Conservation (phyloP, 2,113 vertebrate genomes). For the Apodemus sylvaticus region DNA sequence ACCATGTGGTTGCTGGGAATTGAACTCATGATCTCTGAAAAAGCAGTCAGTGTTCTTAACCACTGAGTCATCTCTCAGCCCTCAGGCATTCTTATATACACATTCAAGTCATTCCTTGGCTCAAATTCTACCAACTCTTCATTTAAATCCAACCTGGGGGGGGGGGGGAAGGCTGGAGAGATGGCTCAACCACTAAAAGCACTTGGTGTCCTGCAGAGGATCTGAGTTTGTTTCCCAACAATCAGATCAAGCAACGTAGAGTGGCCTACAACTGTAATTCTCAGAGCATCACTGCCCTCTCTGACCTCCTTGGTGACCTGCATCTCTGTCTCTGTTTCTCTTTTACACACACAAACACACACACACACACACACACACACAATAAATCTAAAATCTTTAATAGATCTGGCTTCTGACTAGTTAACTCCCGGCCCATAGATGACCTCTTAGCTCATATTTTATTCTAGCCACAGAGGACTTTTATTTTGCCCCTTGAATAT, state of each 20-base stretch:
- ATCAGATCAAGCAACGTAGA: background rate
- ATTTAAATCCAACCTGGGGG: background rate
- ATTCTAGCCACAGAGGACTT: background rate
- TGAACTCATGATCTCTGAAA: no score
- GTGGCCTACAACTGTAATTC: background rate
- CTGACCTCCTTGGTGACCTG: background rate
- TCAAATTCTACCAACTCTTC: background rate
- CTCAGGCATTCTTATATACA: background rate
- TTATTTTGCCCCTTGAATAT: background rate
- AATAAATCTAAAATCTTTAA: background rate
- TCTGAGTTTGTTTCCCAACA: background rate
- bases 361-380: background rate
- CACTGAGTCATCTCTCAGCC: no score
- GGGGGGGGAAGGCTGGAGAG: no score
- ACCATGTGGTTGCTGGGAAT: no score
- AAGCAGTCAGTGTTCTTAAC: no score
- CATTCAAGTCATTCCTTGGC: background rate
- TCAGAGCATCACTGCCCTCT: background rate
- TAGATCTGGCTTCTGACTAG: background rate
- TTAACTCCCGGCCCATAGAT: background rate
- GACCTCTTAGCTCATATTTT: background rate
- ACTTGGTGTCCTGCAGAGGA: background rate
- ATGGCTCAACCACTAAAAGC: no score
- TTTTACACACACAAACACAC: no score
- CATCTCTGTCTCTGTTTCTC: background rate